Percentiles rank a stretch among this genome's conserved stretches.
These are phyloP conservation scores for Metellina segmentata DNA, from an alignment of 2,888 invertebrate species.

Conservation along the genomic window DNA sequence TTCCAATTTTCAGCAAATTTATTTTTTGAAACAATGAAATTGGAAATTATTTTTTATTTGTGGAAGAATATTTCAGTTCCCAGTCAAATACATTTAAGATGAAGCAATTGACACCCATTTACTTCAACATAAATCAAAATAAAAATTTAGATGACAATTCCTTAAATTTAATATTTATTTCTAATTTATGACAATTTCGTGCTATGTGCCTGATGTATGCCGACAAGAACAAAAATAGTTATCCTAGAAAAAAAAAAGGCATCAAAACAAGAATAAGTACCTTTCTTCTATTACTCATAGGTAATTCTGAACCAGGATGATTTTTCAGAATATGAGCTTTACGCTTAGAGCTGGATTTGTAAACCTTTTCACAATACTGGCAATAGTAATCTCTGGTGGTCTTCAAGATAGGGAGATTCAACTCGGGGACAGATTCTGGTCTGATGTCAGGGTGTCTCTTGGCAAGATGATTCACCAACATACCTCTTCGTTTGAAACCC, in stretches of 20 bases:
- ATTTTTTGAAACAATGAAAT: too few species aligned
- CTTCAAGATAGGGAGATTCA: slow-evolving; percentile 89
- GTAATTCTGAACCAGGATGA: slow-evolving; percentile 89
- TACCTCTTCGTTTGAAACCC: slow-evolving; percentile 91
- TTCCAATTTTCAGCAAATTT: too few species aligned
- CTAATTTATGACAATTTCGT: neutral
- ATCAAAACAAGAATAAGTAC: slow-evolving; percentile 75
- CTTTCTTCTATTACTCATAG: slow-evolving; percentile 81
- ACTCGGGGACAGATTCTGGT: slow-evolving; percentile 85
- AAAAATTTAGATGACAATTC: too few species aligned
- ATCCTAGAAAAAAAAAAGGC: neutral
- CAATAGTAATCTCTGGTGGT: slow-evolving; percentile 91
- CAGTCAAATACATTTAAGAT: too few species aligned
- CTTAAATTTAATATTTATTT: neutral
- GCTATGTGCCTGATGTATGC: neutral
- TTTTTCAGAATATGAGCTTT: slow-evolving; percentile 90
- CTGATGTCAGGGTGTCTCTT: slow-evolving; percentile 86
- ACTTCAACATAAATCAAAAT: too few species aligned
- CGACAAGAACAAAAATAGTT: neutral
- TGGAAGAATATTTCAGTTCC: too few species aligned
- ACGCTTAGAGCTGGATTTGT: slow-evolving; percentile 91
- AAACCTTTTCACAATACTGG: slow-evolving; percentile 90
- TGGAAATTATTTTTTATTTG: too few species aligned
- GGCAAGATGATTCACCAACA: slow-evolving; percentile 92
- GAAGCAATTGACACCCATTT: too few species aligned